Evolutionary conservation across 1,140 invertebrate genomes (phyloP).

Genomic region (Heliconius hermathena): DNA sequence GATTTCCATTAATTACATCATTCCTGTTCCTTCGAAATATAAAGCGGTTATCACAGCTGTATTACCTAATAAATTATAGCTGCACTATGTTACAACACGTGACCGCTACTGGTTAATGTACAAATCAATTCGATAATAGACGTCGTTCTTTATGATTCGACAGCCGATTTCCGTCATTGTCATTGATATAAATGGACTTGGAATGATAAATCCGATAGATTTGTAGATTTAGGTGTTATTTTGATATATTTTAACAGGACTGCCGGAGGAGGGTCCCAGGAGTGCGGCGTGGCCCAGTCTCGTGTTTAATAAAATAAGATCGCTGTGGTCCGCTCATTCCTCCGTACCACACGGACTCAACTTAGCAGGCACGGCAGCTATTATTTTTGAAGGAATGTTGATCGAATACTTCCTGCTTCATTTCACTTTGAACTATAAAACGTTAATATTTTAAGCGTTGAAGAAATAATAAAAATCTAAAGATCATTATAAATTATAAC

Average conservation of each 20-base stretch:
- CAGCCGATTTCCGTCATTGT: slow-evolving; percentile 4
- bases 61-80: slow-evolving; percentile 69
- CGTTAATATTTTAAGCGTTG: neutral
- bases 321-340: slow-evolving; percentile 89
- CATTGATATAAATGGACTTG: slow-evolving; percentile 9
- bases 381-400: slow-evolving; percentile 61
- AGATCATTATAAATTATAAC: neutral
- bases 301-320: slow-evolving; percentile 93
- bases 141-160: slow-evolving; percentile 45
- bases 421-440: neutral
- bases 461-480: neutral
- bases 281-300: slow-evolving; percentile 87
- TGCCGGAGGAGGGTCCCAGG: slow-evolving; percentile 74
- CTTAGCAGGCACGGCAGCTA: slow-evolving; percentile 84
- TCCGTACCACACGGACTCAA: slow-evolving; percentile 88
- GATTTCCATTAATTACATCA: slow-evolving; percentile 77
- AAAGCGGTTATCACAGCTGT: slow-evolving; percentile 55
- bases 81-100: slow-evolving; percentile 60
- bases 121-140: slow-evolving; percentile 44
- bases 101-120: slow-evolving; percentile 44
- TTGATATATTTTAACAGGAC: slow-evolving; percentile 65
- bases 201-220: slow-evolving; percentile 1
- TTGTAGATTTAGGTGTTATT: slow-evolving; percentile 20
- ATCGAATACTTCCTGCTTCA: slow-evolving; percentile 33
- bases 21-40: slow-evolving; percentile 63